phyloP scores from a whole-genome alignment of 2,797 vertebrate species.

The Phrynocephalus forsythii region DNA sequence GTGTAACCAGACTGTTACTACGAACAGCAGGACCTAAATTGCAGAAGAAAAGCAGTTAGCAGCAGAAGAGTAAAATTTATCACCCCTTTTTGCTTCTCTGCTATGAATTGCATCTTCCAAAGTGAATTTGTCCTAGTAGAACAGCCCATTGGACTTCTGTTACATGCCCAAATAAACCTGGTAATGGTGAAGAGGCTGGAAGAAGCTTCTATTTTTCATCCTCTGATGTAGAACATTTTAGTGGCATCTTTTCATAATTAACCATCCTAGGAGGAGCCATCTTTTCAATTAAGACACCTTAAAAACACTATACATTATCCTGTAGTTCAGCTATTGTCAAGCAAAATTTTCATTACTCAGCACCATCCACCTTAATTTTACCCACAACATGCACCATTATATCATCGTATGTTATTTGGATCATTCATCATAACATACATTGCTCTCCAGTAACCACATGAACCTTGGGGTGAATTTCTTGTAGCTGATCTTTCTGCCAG shows the following conservation, averaged over 20 bases:
- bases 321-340: not conserved
- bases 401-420: not conserved
- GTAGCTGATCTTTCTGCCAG: no score
- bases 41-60: not conserved
- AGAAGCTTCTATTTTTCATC: not conserved
- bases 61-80: not conserved
- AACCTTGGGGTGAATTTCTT: no score
- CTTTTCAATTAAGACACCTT: not conserved
- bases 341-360: not conserved
- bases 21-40: not conserved
- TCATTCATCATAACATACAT: not conserved
- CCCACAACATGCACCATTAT: not conserved
- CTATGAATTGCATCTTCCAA: not conserved
- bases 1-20: not conserved
- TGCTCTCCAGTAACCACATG: not conserved
- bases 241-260: not conserved
- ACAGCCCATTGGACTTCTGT: not conserved
- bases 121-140: not conserved
- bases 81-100: not conserved
- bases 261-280: not conserved
- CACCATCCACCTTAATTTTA: not conserved
- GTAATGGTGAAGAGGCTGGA: not conserved
- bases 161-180: not conserved
- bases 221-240: not conserved
- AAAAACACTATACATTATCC: not conserved